A percentile compares a stretch with the other conserved stretches of the same genome.
Evolutionary conservation across 2,113 vertebrate genomes (phyloP).

Genomic region (Hippolais icterina): DNA sequence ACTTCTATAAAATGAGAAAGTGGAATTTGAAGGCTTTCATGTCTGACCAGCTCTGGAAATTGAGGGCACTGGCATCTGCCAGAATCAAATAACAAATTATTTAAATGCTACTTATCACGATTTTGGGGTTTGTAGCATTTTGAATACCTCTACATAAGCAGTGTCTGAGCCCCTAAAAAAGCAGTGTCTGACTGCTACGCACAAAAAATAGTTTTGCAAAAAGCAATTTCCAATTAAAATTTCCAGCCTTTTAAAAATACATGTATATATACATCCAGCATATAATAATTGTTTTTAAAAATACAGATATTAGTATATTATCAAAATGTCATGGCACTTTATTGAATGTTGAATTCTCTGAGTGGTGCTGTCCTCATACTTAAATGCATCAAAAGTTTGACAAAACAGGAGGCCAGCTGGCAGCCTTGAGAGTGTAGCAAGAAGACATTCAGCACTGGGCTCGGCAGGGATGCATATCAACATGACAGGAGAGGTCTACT

Average conservation of each 20-base stretch:
- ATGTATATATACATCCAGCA: neutral
- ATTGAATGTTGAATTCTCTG: neutral
- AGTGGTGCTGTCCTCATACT: neutral
- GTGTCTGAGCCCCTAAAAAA: neutral
- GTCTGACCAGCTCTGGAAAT: neutral
- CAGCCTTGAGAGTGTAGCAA: neutral
- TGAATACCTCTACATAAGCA: neutral
- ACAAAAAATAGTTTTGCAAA: neutral
- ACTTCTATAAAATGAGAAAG: neutral
- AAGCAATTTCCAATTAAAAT: neutral
- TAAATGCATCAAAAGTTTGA: neutral
- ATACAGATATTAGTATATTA: neutral
- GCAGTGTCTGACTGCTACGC: neutral
- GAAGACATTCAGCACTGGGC: neutral
- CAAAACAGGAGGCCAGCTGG: neutral
- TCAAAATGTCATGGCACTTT: neutral
- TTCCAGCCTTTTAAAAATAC: neutral
- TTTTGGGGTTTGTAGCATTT: neutral
- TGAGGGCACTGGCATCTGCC: neutral
- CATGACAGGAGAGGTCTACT: neutral
- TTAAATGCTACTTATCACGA: neutral
- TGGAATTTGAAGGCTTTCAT: neutral
- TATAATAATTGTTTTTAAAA: neutral
- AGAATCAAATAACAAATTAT: neutral
- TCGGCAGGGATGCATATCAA: neutral